Conservation (phyloP, 2,888 invertebrate species). For the Chamaedrilus cognettii region DNA sequence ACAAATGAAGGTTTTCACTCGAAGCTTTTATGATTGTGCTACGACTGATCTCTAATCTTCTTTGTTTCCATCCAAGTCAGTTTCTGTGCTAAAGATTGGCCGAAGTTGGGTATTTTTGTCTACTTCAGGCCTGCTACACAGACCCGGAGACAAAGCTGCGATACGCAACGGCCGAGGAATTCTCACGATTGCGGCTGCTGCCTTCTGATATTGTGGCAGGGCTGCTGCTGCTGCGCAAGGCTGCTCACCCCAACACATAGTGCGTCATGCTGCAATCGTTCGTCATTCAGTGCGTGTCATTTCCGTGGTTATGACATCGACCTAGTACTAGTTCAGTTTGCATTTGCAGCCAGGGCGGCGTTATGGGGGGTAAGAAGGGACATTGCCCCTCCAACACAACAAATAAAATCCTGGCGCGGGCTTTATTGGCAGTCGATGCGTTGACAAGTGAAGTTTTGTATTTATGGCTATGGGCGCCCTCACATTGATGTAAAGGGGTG, state of each 20-base stretch:
- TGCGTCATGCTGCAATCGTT: no score
- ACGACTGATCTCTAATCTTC: neutral
- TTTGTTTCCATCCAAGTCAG: neutral
- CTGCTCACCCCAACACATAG: constrained; percentile 60
- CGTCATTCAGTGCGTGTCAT: no score
- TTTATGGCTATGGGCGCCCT: no score
- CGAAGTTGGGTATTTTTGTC: neutral
- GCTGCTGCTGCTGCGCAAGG: constrained; percentile 81
- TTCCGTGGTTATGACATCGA: no score
- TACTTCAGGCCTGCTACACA: constrained; percentile 74
- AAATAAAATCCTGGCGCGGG: no score
- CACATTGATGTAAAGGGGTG: no score
- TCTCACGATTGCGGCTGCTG: constrained; percentile 78
- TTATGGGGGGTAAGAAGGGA: no score
- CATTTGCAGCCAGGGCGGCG: no score
- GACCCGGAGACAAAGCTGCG: constrained; percentile 88
- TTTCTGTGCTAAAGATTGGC: neutral
- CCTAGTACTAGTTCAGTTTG: no score
- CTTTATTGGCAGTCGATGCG: no score
- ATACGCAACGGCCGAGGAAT: constrained; percentile 85
- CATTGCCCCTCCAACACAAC: no score
- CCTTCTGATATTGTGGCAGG: constrained; percentile 93
- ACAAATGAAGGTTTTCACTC: neutral
- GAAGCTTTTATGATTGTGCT: neutral
- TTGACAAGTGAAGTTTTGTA: no score